phyloP scores from a whole-genome alignment of 2,888 invertebrate species.

The Colletes collaris region DNA sequence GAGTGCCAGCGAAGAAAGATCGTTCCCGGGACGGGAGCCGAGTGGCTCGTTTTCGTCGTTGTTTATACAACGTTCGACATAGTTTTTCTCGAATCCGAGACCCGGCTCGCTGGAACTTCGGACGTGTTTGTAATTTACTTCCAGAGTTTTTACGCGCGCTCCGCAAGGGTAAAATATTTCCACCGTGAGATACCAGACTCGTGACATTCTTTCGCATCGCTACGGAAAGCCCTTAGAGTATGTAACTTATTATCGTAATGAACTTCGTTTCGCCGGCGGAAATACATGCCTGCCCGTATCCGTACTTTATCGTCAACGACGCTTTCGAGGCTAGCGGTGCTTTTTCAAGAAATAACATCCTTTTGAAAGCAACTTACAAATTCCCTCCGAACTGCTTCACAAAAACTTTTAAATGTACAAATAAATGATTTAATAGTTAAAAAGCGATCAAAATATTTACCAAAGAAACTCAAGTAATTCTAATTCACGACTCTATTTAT shows the following conservation, averaged over 20 bases:
- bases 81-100: conserved; percentile 23
- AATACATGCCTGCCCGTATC: neutral
- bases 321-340: neutral
- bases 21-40: conserved; percentile 34
- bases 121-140: conserved; percentile 19
- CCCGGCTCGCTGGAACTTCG: conserved; percentile 11
- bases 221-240: conserved; percentile 1
- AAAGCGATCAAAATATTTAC: too few species aligned
- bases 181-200: neutral
- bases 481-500: too few species aligned
- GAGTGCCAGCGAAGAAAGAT: conserved; percentile 27
- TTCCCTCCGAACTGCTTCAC: too few species aligned
- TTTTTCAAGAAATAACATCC: too few species aligned
- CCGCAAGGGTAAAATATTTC: conserved; percentile 3
- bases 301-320: neutral
- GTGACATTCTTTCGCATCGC: too few species aligned
- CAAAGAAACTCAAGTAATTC: too few species aligned
- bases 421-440: too few species aligned
- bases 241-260: conserved; percentile 24
- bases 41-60: conserved; percentile 40
- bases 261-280: neutral
- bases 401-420: too few species aligned
- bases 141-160: conserved; percentile 4
- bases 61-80: conserved; percentile 38
- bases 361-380: too few species aligned